Evolutionary conservation across 2,888 invertebrate species (phyloP).

Genomic region (Atherix ibis): DNA sequence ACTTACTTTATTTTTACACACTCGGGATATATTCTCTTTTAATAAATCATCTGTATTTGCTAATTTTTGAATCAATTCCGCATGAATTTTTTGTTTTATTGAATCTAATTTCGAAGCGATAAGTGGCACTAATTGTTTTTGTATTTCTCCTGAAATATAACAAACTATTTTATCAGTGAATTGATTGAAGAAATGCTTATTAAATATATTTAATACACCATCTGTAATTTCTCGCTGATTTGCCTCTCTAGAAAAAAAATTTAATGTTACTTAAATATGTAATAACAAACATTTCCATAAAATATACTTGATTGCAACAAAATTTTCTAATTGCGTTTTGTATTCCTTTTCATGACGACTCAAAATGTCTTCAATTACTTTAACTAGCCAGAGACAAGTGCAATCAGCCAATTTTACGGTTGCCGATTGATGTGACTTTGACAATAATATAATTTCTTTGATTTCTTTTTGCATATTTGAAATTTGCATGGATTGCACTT

Average conservation of each 20-base stretch:
- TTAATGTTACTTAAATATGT: too few relatives aligned
- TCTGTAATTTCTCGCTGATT: conserved; percentile 38
- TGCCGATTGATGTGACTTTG: too few relatives aligned
- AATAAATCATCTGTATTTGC: conserved; percentile 56
- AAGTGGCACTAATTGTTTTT: conserved; percentile 37
- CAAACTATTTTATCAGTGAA: conserved; percentile 39
- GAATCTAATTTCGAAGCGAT: conserved; percentile 55
- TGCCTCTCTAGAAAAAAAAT: conserved; percentile 25
- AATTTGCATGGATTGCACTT: conserved; percentile 35
- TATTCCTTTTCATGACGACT: conserved; percentile 29
- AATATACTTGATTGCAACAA: conserved; percentile 23
- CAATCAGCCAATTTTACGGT: conserved; percentile 24
- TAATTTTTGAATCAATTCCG: conserved; percentile 56
- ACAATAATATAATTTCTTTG: too few relatives aligned
- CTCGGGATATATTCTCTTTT: conserved; percentile 63
- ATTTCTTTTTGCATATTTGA: conserved; percentile 32
- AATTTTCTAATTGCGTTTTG: conserved; percentile 24
- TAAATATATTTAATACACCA: conserved; percentile 35
- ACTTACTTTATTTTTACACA: conserved; percentile 60
- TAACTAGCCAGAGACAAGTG: conserved; percentile 28
- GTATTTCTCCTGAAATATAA: conserved; percentile 40
- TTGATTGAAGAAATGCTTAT: conserved; percentile 36
- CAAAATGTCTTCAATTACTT: conserved; percentile 30
- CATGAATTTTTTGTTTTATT: conserved; percentile 54
- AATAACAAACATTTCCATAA: not conserved